A percentile compares a stretch with the other conserved stretches of the same genome.
These are phyloP conservation scores for Reticulitermes lucifugus DNA, from an alignment of 2,888 invertebrate species.

Conservation along the genomic window DNA sequence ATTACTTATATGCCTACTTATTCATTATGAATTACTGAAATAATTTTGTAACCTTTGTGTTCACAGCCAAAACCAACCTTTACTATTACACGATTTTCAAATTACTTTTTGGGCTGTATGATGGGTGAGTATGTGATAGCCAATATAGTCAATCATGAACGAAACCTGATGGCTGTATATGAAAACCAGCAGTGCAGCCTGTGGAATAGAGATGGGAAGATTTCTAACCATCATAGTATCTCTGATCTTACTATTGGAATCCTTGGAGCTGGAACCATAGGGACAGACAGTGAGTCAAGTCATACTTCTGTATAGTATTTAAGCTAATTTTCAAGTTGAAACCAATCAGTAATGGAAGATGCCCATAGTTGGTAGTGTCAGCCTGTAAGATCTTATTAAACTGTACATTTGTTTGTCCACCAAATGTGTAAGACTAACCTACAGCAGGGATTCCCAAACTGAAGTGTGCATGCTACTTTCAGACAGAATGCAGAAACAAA, in stretches of 20 bases:
- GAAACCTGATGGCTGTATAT: slow-evolving; percentile 61
- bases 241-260: slow-evolving; percentile 67
- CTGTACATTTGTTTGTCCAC: too few species aligned
- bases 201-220: slow-evolving; percentile 61
- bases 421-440: too few species aligned
- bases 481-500: too few species aligned
- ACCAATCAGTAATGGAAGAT: too few species aligned
- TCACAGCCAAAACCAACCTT: slow-evolving; percentile 56
- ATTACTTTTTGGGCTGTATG: slow-evolving; percentile 63
- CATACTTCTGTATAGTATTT: too few species aligned
- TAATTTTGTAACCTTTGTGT: not conserved
- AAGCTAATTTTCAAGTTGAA: too few species aligned
- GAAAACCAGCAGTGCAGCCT: slow-evolving; percentile 60
- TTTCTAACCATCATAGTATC: slow-evolving; percentile 62
- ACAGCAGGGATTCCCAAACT: too few species aligned
- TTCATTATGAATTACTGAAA: too few species aligned
- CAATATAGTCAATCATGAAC: slow-evolving; percentile 65
- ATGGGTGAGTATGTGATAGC: slow-evolving; percentile 68
- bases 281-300: slow-evolving; percentile 62
- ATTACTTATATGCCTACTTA: too few species aligned
- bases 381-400: too few species aligned
- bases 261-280: slow-evolving; percentile 68
- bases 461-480: too few species aligned
- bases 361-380: too few species aligned
- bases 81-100: slow-evolving; percentile 63